Evolutionary conservation across 2,888 invertebrate genomes (phyloP), one percentile per base, ranked within the genome.

Genomic region (Gymnocheta viridis): DNA sequence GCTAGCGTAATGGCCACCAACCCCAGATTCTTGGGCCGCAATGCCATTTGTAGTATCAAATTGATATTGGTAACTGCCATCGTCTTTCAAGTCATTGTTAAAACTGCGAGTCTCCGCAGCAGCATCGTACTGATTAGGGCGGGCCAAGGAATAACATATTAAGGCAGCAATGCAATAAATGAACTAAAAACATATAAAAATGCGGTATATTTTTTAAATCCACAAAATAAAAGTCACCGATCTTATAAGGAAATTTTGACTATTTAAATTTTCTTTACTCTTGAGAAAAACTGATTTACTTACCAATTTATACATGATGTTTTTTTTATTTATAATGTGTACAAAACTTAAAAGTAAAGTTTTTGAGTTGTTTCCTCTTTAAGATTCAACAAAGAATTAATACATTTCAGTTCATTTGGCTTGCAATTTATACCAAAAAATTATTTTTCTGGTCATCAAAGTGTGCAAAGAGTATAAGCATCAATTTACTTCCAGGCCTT

Each of bases 1-100:
- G 74, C 93, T 91, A 17, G 93, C 94, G 58, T 89, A 88, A 87
- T 93, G 93, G 89, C 93, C 93, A 86, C 95, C 91, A 17, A 87
- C 90, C 82, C 95, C 95, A 19, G 88, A 86, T 87, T 94, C 94
- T 86, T 94, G 93, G 5, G 90, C 94, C 0, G 89, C 79, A 88
- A 95, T 95, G 22, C 95, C 95, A 88, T 95, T 95, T 17, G 92
- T 92, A 85, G 95, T 94, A 86, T 94, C 92, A 88, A 89, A 95
- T 4, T 82, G 73, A 88, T 91, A 94, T 0, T 87, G 72, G 89
- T 91, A 94, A 64, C 89, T 87, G 22, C 92, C 89, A 80, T 94
- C 94, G 76, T 90, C 89, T 82, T 88, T 88, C 2, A 89, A 41
- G 62, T 91, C 88, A 70, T 77, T 93, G 91, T 51, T 88, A 82